A percentile compares a stretch with the other conserved stretches of the same genome.
These are phyloP conservation scores for Lepus timidus DNA, from an alignment of 2,113 vertebrate species.

Conservation along the genomic window DNA sequence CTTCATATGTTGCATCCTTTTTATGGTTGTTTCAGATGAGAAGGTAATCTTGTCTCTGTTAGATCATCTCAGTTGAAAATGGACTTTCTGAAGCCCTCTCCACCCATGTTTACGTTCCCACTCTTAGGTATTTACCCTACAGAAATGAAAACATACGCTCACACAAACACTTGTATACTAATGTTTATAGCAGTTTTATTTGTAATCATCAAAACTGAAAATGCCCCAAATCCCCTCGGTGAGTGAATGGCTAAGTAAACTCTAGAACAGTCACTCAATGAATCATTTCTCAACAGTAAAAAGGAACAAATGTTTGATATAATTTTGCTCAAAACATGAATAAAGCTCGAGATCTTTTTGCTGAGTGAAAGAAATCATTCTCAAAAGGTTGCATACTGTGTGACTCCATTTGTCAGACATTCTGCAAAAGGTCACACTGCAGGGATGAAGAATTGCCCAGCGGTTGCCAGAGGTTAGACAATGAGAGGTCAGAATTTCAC, in stretches of 20 bases:
- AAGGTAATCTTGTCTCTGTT: background rate
- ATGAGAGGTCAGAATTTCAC: background rate
- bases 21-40: background rate
- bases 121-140: background rate
- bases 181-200: constrained; percentile 9
- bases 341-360: background rate
- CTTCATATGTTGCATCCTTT: background rate
- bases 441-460: background rate
- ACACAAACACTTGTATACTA: background rate
- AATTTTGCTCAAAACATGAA: background rate
- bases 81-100: too few relatives aligned
- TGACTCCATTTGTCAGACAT: background rate
- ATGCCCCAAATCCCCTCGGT: background rate
- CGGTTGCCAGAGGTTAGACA: background rate
- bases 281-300: background rate
- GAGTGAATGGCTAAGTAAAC: background rate
- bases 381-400: background rate
- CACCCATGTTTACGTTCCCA: too few relatives aligned
- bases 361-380: background rate
- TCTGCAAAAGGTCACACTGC: background rate
- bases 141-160: background rate
- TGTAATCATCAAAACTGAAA: background rate
- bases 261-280: background rate
- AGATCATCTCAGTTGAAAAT: background rate
- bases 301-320: background rate